These are phyloP conservation scores for Mesocricetus auratus DNA, from an alignment of 2,113 vertebrate species.

Conservation along the genomic window DNA sequence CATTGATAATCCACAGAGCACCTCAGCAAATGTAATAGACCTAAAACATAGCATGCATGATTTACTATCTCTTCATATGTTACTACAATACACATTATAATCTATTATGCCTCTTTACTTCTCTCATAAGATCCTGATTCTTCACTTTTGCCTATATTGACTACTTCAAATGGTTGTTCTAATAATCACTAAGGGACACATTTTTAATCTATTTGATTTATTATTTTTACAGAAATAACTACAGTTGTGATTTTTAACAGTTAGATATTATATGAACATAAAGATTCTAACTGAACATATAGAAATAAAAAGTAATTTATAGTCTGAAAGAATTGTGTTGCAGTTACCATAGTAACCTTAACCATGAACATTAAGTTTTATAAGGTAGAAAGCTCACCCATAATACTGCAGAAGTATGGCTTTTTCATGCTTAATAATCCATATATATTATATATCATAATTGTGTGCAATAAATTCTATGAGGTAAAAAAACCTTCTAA, in stretches of 20 bases:
- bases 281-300: slow-evolving; percentile 66
- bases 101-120: slow-evolving; percentile 9
- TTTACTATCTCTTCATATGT: slow-evolving; percentile 27
- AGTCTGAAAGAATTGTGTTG: slow-evolving; percentile 65
- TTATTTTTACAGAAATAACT: slow-evolving; percentile 47
- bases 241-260: slow-evolving; percentile 45
- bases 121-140: slow-evolving; percentile 46
- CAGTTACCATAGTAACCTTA: slow-evolving; percentile 72
- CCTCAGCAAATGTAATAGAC: neutral
- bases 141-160: slow-evolving; percentile 46
- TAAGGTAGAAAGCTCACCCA: slow-evolving; percentile 55
- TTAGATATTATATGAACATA: slow-evolving; percentile 23
- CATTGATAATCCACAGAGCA: neutral
- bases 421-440: slow-evolving; percentile 74
- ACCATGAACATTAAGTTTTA: slow-evolving; percentile 55
- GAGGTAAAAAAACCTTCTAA: slow-evolving; percentile 62
- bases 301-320: slow-evolving; percentile 73
- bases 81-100: neutral
- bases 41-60: slow-evolving; percentile 32
- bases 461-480: slow-evolving; percentile 67
- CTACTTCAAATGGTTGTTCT: slow-evolving; percentile 59
- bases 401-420: slow-evolving; percentile 47
- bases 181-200: neutral
- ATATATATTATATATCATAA: slow-evolving; percentile 73
- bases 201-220: slow-evolving; percentile 51